Conservation (phyloP, 2,113 vertebrate species). For the Dipodomys spectabilis region DNA sequence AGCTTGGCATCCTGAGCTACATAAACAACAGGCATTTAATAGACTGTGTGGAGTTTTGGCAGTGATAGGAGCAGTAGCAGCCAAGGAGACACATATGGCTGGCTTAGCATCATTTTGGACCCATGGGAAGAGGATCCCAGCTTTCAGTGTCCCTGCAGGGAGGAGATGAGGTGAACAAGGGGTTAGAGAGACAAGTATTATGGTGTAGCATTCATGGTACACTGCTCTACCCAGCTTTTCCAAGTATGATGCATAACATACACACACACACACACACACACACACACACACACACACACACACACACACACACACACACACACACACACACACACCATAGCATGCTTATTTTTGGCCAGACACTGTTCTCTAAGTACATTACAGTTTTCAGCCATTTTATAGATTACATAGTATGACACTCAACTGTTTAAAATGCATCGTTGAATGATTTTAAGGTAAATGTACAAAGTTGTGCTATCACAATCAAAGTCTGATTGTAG, state of each 20-base stretch:
- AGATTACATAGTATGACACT: slow-evolving; percentile 11
- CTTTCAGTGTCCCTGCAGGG: background rate
- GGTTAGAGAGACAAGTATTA: slow-evolving; percentile 47
- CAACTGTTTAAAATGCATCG: background rate
- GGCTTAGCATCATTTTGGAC: slow-evolving; percentile 68
- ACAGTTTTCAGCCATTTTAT: slow-evolving; percentile 18
- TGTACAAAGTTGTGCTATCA: background rate
- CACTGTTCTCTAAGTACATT: slow-evolving; percentile 40
- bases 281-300: too few relatives aligned
- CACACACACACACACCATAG: background rate
- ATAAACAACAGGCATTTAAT: slow-evolving; percentile 79
- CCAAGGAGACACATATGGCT: slow-evolving; percentile 72
- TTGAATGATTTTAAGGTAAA: background rate
- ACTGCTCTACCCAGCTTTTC: background rate
- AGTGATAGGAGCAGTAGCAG: slow-evolving; percentile 70
- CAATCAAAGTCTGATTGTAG: background rate
- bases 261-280: too few relatives aligned
- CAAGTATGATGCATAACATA: background rate
- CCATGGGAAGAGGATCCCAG: slow-evolving; percentile 66
- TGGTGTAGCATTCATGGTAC: background rate
- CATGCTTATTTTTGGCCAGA: background rate
- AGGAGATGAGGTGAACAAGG: slow-evolving; percentile 24
- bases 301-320: too few relatives aligned
- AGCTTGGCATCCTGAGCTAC: slow-evolving; percentile 72
- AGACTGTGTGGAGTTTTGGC: slow-evolving; percentile 71